phyloP scores from a whole-genome alignment of 2,797 vertebrate species.

The Neosilurus hyrtlii region DNA sequence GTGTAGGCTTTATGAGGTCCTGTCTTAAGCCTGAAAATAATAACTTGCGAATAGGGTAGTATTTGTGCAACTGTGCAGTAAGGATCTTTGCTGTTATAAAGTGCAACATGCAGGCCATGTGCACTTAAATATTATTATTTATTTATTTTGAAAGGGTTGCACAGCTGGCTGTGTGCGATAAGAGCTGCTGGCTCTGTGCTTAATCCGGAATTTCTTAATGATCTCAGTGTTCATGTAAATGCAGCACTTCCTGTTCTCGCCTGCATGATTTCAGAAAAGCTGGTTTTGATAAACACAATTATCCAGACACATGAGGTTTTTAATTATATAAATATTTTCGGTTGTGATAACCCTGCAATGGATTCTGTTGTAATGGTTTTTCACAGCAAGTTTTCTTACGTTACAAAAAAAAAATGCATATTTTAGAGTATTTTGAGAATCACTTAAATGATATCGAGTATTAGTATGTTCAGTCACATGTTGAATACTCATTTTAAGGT shows the following conservation, averaged over 20 bases:
- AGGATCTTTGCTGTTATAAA: neutral
- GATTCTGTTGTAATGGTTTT: neutral
- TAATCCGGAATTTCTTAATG: slow-evolving; percentile 30
- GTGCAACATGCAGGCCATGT: neutral
- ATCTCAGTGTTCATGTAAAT: neutral
- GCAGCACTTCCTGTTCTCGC: neutral
- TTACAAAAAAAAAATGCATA: neutral
- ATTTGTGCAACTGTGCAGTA: neutral
- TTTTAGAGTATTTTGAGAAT: neutral
- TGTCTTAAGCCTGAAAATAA: neutral
- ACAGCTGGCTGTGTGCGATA: slow-evolving; percentile 30
- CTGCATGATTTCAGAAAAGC: slow-evolving; percentile 1
- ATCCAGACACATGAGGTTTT: neutral
- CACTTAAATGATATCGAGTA: slow-evolving; percentile 2
- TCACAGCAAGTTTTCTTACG: neutral
- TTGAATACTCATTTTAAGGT: too few relatives aligned
- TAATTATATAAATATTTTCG: neutral
- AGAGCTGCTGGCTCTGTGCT: neutral
- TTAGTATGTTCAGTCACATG: neutral
- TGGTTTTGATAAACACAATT: neutral
- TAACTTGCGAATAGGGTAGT: neutral
- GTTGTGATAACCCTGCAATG: neutral
- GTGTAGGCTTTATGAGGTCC: neutral
- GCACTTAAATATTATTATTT: neutral
- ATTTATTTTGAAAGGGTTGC: neutral